Evolutionary conservation across 2,113 vertebrate species (phyloP), one percentile per base, ranked within the genome.

Genomic region (Laticauda colubrina): DNA sequence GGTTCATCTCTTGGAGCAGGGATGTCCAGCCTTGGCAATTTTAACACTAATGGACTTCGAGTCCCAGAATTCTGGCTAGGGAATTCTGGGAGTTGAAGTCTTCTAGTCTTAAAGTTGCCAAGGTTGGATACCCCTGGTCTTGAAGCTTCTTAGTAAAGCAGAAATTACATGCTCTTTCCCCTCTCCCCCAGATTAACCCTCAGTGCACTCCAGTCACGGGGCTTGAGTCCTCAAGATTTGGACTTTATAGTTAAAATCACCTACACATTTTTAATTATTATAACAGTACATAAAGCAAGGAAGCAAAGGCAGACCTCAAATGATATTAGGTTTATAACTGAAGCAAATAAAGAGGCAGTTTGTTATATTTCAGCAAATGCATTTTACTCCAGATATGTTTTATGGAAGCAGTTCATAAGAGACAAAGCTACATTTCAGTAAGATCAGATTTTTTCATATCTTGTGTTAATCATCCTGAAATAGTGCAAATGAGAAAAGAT

Each of bases 401-500:
- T 86, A 55, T 87, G 39, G 45, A 91, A 91, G 20, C 54, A 4
- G 10, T 8, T 29, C 57, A 88, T 64, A 64, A 23, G 43, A 43
- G 48, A 7, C 48, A 43, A 57, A 54, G 48, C 56, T 87, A 5
- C 21, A 61, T 56, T 34, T 61, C 55, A 64, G 61, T 39, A 10
- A 39, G 57, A 53, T 87, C 20, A 53, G n/a, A n/a, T 59, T 34
- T 24, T 69, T 51, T 1, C 21, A 20, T n/a, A 55, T 55, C 59
- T 59, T 75, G 34, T 43, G 8, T 92, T 69, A 69, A 39, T 89
- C 69, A 89, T 92, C 0, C 0, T 26, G 24, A 20, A 54, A 1
- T 81, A 10, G 10, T 0, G 0, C 5, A 39, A 0, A 3, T 21
- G 55, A 75, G 85, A 45, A 51, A 94, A 75, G 69, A 56, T 21